Evolutionary conservation across 2,113 vertebrate species (phyloP).

Genomic region (Phaetusa simplex): DNA sequence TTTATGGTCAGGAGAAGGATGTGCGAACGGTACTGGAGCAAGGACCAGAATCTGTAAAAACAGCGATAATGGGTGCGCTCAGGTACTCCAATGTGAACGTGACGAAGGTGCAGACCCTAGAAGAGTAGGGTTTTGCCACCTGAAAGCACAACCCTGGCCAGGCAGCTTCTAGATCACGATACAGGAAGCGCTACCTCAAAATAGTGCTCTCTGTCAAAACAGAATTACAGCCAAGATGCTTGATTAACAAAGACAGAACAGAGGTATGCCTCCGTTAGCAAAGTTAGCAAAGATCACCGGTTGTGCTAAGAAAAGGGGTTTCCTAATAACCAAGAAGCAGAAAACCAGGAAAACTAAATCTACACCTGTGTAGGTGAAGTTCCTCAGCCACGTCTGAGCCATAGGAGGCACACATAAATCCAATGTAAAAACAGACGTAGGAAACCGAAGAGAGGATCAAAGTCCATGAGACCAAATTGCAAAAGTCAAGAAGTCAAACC

Average conservation of each 20-base stretch:
- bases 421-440: background rate
- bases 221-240: background rate
- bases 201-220: background rate
- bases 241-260: background rate
- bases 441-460: background rate
- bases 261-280: background rate
- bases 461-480: background rate
- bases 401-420: background rate
- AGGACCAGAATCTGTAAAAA: background rate
- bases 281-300: background rate
- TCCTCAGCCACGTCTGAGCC: background rate
- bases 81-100: background rate
- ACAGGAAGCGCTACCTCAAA: background rate
- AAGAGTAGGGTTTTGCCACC: background rate
- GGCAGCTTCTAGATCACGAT: background rate
- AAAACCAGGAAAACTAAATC: background rate
- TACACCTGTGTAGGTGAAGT: background rate
- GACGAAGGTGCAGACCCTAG: background rate
- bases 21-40: fast-evolving
- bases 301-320: background rate
- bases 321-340: background rate
- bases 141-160: background rate
- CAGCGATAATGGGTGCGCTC: background rate
- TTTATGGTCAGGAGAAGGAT: background rate
- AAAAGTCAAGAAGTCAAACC: background rate